These are phyloP conservation scores for Paraescarpia echinospica DNA, from an alignment of 1,140 invertebrate genomes.

Conservation along the genomic window DNA sequence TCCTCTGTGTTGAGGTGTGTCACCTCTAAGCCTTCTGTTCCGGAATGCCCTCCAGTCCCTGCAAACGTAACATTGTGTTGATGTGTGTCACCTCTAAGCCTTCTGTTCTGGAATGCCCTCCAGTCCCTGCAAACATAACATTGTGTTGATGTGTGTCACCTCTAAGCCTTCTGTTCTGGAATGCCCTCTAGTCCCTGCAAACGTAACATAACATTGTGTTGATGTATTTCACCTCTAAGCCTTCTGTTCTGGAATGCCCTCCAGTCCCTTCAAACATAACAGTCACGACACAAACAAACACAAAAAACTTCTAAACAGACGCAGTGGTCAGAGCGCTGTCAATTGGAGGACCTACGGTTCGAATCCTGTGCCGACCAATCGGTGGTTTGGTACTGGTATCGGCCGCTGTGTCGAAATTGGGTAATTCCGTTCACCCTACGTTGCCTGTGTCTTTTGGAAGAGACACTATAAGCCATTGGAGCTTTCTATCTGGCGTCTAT, in stretches of 20 bases:
- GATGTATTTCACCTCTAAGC: background rate
- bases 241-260: background rate
- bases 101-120: background rate
- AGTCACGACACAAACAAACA: too few relatives aligned
- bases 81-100: background rate
- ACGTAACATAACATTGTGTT: background rate
- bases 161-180: background rate
- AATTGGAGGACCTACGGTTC: too few relatives aligned
- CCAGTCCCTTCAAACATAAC: background rate
- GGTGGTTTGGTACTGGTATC: too few relatives aligned
- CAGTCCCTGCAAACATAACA: background rate
- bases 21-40: background rate
- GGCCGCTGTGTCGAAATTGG: too few relatives aligned
- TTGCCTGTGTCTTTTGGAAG: too few relatives aligned
- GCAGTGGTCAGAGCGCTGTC: too few relatives aligned
- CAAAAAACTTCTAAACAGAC: too few relatives aligned
- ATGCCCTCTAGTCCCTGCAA: background rate
- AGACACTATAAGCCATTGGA: too few relatives aligned
- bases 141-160: background rate
- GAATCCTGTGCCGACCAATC: too few relatives aligned
- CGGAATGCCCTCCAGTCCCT: background rate
- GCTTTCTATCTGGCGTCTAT: too few relatives aligned
- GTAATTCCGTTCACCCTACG: too few relatives aligned
- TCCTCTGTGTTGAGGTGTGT: background rate
- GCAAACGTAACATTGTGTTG: background rate